Evolutionary conservation across 2,888 invertebrate genomes (phyloP), one percentile per base, ranked within the genome.

Genomic region (Augochlorella aurata): DNA sequence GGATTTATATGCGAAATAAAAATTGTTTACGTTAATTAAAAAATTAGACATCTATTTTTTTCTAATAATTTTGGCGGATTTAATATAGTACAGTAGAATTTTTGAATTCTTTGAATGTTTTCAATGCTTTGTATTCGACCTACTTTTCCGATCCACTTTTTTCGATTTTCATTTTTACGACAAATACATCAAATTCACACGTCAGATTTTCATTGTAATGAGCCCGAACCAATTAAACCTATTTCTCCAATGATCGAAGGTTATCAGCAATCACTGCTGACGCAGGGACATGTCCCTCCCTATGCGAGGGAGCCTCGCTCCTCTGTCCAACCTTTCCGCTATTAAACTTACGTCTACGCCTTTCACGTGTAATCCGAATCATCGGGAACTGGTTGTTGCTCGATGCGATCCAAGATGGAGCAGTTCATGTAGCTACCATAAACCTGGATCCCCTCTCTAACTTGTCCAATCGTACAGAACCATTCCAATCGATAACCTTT

Each of bases 301-400:
- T 12, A 8, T 45, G 79, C 74, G 50, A 63, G 52, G 0, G 24
- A 47, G 49, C 52, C 66, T 44, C 38, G 49, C 63, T 68, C 21
- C 54, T 49, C 77, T 29, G 12, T 16, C 24, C 72, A 77, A 83
- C 69, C 72, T 70, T 79, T 61, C 54, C 69, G 14, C 79, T 61
- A 73, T 83, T 67, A 72, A 82, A 81, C 77, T 75, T 66, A 81
- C 81, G 86, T 87, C 85, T 83, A 87, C 87, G 87, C 87, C 87
- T 86, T 87, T 87, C 80, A 61, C 88, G 80, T 82, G 87, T 87
- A 86, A 88, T 79, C 79, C 74, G 77, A 82, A 69, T 80, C 49
- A 74, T 71, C 52, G 65, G 52, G 72, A 61, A 63, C 54, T 29
- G 70, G 54, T 74, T 72, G 82, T 82, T 74, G 83, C 70, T 76